Base-by-base conservation (phyloP, 37 sponge, comb jelly and placozoan species). In the Ephydatia muelleri region DNA sequence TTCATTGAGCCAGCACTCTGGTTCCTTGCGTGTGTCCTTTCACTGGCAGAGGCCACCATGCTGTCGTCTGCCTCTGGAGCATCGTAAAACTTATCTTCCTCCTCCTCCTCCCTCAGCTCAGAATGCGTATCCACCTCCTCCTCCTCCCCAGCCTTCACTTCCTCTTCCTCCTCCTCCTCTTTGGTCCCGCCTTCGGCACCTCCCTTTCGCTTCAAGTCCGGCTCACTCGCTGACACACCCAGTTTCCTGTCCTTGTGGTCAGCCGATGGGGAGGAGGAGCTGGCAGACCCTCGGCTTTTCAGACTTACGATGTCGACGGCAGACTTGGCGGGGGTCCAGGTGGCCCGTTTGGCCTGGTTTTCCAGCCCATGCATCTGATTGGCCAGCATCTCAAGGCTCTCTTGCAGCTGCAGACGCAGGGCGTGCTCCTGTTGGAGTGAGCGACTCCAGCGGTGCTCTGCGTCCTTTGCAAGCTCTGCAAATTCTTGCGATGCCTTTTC, bases 351-450 rank as follows among this genome's bases (percentile, higher is more conserved):
- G 68, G 89, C 86, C 76, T 88, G 86, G 19, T 81, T 69, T 82
- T 96, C 97, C 43, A 96, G 79, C 1, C 84, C 74, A 22, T 91
- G 93, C 86, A 92, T 91, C 85, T 96, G 88, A 9, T 82, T 88
- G 40, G 97, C 98, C 37, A 97, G 81, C 26, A 84, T 71, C 88
- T 97, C 98, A 75, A 95, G 87, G 65, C 88, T 93, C 80, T 95
- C 98, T 82, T 95, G 90, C 19, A 97, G 83, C 77, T 90, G 77
- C 43, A 84, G 79, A 2, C 96, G 83, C 67, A 91, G 69, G 21
- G 92, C 82, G 66, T 82, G 85, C 77, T 95, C 98, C 25, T 87
- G 82, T 57, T 93, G 86, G 9, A 96, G 89, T 9, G 89, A 82
- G 12, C 83, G 79, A 31, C 65, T 67, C 94, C 96, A 93, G 16